These are phyloP conservation scores for Tyria jacobaeae DNA, from an alignment of 2,888 invertebrate genomes.

Conservation along the genomic window DNA sequence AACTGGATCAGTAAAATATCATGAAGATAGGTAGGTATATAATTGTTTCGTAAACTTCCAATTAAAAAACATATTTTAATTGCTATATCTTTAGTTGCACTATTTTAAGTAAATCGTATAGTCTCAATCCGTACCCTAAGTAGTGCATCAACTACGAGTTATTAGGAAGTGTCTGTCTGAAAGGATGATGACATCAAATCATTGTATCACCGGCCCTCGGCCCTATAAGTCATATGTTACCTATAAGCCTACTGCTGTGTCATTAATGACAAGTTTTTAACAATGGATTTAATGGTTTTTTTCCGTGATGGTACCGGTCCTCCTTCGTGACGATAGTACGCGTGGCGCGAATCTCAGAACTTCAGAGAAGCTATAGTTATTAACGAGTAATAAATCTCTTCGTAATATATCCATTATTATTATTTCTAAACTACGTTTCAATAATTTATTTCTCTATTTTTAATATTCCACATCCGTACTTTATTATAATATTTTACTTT, in stretches of 20 bases:
- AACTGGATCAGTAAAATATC: constrained; percentile 23
- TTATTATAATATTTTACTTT: constrained; percentile 51
- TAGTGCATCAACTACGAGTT: constrained; percentile 8
- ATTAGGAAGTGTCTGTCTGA: constrained; percentile 4
- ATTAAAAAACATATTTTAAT: constrained; percentile 12
- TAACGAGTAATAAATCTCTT: constrained; percentile 91
- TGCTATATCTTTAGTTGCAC: constrained; percentile 17
- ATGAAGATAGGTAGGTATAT: constrained; percentile 21
- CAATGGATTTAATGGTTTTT: constrained; percentile 75
- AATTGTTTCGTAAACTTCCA: constrained; percentile 19
- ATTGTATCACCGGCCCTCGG: constrained; percentile 5
- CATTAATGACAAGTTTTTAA: constrained; percentile 60
- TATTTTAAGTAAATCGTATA: constrained; percentile 28
- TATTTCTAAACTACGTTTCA: constrained; percentile 79
- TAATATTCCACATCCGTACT: constrained; percentile 67
- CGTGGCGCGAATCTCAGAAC: constrained; percentile 98
- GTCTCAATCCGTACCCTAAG: constrained; percentile 6
- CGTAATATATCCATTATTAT: constrained; percentile 83
- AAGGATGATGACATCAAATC: constrained; percentile 6
- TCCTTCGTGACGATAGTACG: constrained; percentile 86
- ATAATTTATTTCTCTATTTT: constrained; percentile 74
- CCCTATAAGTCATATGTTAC: not conserved
- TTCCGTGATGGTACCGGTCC: constrained; percentile 74
- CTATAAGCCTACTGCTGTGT: constrained; percentile 17
- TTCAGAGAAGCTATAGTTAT: constrained; percentile 98